Evolutionary conservation across 2,888 invertebrate species (phyloP).

Genomic region (Oligia latruncula): DNA sequence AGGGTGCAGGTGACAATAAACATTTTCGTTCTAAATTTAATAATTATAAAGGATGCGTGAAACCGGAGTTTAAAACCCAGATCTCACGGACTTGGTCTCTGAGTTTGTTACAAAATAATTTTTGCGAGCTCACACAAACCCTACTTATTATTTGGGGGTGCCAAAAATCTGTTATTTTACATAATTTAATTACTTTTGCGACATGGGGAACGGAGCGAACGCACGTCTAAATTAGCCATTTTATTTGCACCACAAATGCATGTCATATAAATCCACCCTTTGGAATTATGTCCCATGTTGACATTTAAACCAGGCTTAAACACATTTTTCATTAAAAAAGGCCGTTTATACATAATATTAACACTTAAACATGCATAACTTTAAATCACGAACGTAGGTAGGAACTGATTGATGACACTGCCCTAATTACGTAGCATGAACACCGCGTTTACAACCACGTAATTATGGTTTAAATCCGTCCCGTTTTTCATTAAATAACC

Average conservation of each 20-base stretch:
- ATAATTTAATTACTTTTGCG: neutral
- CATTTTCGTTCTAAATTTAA: too few relatives aligned
- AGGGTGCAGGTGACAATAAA: too few relatives aligned
- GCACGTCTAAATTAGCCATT: constrained; percentile 1
- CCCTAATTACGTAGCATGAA: constrained; percentile 42
- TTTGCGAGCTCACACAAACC: neutral
- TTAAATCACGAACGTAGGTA: constrained; percentile 55
- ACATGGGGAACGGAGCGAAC: neutral
- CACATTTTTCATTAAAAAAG: constrained; percentile 35
- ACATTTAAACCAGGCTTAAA: constrained; percentile 28
- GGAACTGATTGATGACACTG: constrained; percentile 67
- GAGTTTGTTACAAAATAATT: neutral
- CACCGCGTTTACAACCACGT: constrained; percentile 38
- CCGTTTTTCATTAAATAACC: constrained; percentile 46
- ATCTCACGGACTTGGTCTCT: neutral
- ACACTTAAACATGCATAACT: constrained; percentile 43
- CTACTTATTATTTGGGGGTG: neutral
- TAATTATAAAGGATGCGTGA: neutral
- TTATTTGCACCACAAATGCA: constrained; percentile 12
- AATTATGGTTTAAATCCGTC: constrained; percentile 62
- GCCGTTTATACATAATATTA: constrained; percentile 22
- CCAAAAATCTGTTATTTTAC: neutral
- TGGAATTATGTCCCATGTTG: constrained; percentile 24
- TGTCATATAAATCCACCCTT: neutral
- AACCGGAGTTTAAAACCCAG: neutral